Base-by-base conservation (phyloP, 2,888 invertebrate species). In the Lumbricus terrestris region DNA sequence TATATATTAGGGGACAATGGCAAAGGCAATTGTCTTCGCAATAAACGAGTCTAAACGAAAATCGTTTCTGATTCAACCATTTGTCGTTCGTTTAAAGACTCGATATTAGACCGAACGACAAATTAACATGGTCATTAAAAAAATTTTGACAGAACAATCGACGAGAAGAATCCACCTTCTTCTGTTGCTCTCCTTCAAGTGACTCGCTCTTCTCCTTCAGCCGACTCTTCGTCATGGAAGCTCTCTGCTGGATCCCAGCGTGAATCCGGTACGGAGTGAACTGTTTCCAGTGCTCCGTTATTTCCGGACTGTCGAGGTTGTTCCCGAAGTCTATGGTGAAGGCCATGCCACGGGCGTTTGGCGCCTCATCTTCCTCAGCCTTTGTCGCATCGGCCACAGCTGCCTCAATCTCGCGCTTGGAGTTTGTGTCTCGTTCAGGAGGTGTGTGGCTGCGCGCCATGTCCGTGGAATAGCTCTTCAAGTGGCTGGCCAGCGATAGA, bases 321-420 rank as follows among this genome's bases (percentile, higher is more conserved):
- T 69, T 40, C 18, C 90, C 89, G 42, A 91, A 91, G 82, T 91
- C 91, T 40, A 91, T 91, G 34, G 90, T 90, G 40, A 91, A 91
- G 34, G 91, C 89, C 91, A 90, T 91, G 23, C 90, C 90, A 37
- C 42, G 82, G 33, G 82, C 23, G 6, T 33, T 40, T 38, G 33
- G 15, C 20, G 88, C 23, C 5, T 47, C 88, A 23, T 40, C 5
- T 6, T 29, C 88, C 40, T 88, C 88, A 35, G 88, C 88, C 88
- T 40, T n/a, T n/a, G 20, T 4, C 3, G 29, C 40, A 15, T 33
- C 88, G 23, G 89, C 34, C 34, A 15, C 16, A 15, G 69, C 34
- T 23, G 37, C 34, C 35, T 35, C 69, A 33, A 33, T 34, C 37
- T 89, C 33, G 8, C 89, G 54, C 34, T 20, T 35, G 38, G n/a